These are phyloP conservation scores for Trachymyrmex cornetzi DNA, from an alignment of 1,140 invertebrate species.

Conservation along the genomic window DNA sequence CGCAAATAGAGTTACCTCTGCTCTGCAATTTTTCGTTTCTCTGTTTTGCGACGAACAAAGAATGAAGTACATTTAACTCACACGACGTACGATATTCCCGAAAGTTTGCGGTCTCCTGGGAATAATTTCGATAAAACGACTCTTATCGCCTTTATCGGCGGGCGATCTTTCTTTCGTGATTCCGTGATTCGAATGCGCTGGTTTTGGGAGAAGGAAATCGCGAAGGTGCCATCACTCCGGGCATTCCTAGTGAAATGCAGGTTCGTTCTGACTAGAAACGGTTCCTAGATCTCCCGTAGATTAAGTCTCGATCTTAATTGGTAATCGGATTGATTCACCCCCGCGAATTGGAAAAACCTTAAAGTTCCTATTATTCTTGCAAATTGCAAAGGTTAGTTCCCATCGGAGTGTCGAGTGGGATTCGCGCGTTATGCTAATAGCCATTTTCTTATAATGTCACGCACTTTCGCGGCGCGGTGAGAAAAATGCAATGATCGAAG, in stretches of 20 bases:
- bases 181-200: neutral
- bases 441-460: slow-evolving; percentile 35
- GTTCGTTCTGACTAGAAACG: slow-evolving; percentile 13
- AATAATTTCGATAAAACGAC: slow-evolving; percentile 48
- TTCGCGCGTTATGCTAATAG: slow-evolving; percentile 29
- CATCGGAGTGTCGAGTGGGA: neutral
- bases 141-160: slow-evolving; percentile 56
- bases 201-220: slow-evolving; percentile 26
- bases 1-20: slow-evolving; percentile 35
- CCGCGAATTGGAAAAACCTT: neutral
- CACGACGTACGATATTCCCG: slow-evolving; percentile 24
- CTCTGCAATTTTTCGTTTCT: slow-evolving; percentile 32
- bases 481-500: slow-evolving; percentile 9
- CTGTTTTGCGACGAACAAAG: neutral
- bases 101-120: slow-evolving; percentile 40
- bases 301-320: slow-evolving; percentile 65
- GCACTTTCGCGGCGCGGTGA: slow-evolving; percentile 20
- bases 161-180: slow-evolving; percentile 57
- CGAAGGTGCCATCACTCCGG: slow-evolving; percentile 34
- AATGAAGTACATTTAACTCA: neutral
- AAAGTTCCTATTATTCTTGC: slow-evolving; percentile 10
- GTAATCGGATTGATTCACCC: slow-evolving; percentile 40
- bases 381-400: slow-evolving; percentile 5
- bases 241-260: slow-evolving; percentile 48
- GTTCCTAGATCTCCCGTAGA: neutral